phyloP scores from a whole-genome alignment of 2,797 vertebrate species.

The Pseudochirops cupreus region DNA sequence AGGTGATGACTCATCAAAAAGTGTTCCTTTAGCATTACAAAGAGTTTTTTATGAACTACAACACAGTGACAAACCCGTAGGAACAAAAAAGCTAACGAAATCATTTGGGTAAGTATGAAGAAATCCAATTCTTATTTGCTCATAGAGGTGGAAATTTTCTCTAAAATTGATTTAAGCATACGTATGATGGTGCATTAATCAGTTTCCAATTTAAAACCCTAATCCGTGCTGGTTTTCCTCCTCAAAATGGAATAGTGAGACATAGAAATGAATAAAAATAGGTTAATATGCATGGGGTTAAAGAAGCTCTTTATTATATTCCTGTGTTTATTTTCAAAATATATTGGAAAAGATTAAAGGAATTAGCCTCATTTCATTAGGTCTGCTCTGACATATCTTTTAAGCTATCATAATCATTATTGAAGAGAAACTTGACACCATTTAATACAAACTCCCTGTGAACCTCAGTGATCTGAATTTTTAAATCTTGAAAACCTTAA shows the following conservation, averaged over 20 bases:
- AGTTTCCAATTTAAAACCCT: neutral
- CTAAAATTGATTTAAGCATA: neutral
- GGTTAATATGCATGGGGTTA: neutral
- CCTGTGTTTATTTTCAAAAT: neutral
- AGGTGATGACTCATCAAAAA: slow-evolving; percentile 99
- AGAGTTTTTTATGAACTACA: slow-evolving; percentile 99
- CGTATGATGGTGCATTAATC: neutral
- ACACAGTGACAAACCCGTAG: slow-evolving; percentile 99
- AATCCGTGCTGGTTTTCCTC: neutral
- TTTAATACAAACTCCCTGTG: neutral
- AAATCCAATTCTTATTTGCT: neutral
- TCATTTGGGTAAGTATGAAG: slow-evolving; percentile 94
- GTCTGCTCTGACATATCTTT: neutral
- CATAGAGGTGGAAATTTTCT: neutral
- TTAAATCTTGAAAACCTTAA: neutral
- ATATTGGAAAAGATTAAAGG: neutral
- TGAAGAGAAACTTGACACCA: neutral
- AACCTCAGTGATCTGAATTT: neutral
- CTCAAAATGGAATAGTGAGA: neutral
- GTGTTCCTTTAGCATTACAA: slow-evolving; percentile 97
- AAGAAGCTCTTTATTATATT: neutral
- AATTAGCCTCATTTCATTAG: neutral
- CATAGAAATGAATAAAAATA: neutral
- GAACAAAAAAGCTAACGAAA: slow-evolving; percentile 99
- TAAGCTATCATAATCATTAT: neutral